phyloP scores from a whole-genome alignment of 2,113 vertebrate species.

The Ptilonorhynchus violaceus region DNA sequence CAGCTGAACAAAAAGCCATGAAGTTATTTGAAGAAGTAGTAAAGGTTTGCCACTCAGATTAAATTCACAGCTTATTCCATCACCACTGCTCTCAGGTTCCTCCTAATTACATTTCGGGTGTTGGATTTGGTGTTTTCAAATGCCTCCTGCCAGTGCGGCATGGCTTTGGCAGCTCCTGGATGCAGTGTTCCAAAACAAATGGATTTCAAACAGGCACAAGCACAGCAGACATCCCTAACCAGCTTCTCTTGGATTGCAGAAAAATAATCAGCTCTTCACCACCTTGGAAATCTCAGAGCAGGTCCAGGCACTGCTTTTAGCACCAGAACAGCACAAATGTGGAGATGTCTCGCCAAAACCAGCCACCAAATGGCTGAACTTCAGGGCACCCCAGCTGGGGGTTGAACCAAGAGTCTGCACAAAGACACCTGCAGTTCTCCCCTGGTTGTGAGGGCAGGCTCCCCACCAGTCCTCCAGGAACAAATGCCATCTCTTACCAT shows the following conservation, averaged over 20 bases:
- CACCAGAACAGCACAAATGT: neutral
- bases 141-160: neutral
- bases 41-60: constrained; percentile 20
- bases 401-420: neutral
- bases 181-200: neutral
- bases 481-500: neutral
- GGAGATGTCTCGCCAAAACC: neutral
- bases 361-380: neutral
- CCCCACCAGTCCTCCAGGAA: neutral
- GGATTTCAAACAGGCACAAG: neutral
- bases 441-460: neutral
- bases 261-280: neutral
- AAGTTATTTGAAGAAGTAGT: neutral
- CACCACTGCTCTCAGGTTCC: neutral
- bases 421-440: neutral
- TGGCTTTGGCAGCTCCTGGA: neutral
- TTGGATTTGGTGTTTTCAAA: neutral
- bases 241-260: neutral
- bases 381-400: neutral
- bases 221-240: neutral
- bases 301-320: neutral
- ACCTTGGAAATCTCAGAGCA: neutral
- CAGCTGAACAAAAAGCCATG: constrained; percentile 29
- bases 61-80: constrained; percentile 13
- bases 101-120: neutral